A percentile compares a stretch with the other conserved stretches of the same genome.
phyloP scores from a whole-genome alignment of 2,113 vertebrate species.

The Euleptes europaea region DNA sequence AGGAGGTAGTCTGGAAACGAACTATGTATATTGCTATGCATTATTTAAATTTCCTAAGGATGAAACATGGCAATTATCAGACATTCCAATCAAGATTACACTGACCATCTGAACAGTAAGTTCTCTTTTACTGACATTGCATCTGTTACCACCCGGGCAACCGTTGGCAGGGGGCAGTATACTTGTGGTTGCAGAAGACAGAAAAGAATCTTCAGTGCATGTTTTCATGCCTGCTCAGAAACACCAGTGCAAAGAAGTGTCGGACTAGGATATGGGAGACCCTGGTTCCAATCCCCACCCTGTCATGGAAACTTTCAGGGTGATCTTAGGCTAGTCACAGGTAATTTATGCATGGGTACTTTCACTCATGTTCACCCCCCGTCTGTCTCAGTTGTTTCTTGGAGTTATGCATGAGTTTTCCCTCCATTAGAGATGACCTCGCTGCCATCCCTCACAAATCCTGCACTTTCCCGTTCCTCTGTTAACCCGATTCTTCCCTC shows the following conservation, averaged over 20 bases:
- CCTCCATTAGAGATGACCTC: too few relatives aligned
- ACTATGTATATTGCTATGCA: background rate
- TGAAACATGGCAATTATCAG: background rate
- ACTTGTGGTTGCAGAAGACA: background rate
- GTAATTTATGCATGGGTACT: too few relatives aligned
- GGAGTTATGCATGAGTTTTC: too few relatives aligned
- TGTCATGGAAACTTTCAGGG: too few relatives aligned
- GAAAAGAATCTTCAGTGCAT: background rate
- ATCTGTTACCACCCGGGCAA: too few relatives aligned
- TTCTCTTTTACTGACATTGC: background rate
- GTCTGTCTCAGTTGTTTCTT: too few relatives aligned
- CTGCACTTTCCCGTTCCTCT: too few relatives aligned
- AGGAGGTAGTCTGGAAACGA: conserved; percentile 22
- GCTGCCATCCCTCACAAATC: too few relatives aligned
- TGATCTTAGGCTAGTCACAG: too few relatives aligned
- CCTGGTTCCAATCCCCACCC: background rate
- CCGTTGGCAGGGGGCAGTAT: background rate
- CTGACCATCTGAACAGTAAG: background rate
- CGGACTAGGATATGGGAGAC: background rate
- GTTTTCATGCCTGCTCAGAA: background rate
- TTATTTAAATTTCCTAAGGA: conserved; percentile 12
- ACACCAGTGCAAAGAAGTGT: background rate
- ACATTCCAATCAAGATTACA: background rate
- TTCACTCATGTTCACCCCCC: too few relatives aligned
- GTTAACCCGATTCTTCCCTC: too few relatives aligned